A percentile compares a stretch with the other conserved stretches of the same genome.
Evolutionary conservation across 2,888 invertebrate genomes (phyloP).

Genomic region (Sylvicola fuscatus): DNA sequence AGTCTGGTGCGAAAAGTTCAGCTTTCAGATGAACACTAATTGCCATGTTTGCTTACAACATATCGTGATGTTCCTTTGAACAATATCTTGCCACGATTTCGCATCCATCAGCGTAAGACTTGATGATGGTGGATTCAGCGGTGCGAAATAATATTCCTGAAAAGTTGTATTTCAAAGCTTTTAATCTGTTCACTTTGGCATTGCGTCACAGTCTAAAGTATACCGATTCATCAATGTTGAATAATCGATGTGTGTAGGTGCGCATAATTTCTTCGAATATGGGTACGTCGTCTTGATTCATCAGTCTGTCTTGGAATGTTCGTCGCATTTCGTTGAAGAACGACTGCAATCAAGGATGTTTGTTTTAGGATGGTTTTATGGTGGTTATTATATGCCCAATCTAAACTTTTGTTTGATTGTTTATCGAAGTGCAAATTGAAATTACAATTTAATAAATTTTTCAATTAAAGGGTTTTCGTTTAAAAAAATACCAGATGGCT

Average conservation of each 20-base stretch:
- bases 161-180: too few relatives aligned
- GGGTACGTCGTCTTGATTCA: conserved; percentile 39
- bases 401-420: too few relatives aligned
- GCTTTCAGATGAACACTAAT: too few relatives aligned
- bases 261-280: conserved; percentile 41
- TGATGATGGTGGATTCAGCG: conserved; percentile 11
- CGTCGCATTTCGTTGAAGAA: conserved; percentile 53
- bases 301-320: conserved; percentile 55
- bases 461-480: too few relatives aligned
- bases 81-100: conserved; percentile 39
- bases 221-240: conserved; percentile 13
- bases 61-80: conserved; percentile 40
- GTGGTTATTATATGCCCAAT: too few relatives aligned
- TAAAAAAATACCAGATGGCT: too few relatives aligned
- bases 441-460: too few relatives aligned
- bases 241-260: conserved; percentile 25
- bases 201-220: conserved; percentile 10
- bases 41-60: conserved; percentile 32
- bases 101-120: conserved; percentile 25
- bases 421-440: too few relatives aligned
- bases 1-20: too few relatives aligned
- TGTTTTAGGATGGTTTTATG: too few relatives aligned
- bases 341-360: conserved; percentile 28
- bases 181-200: conserved; percentile 3
- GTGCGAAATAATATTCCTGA: conserved; percentile 14